These are phyloP conservation scores for Scolopax rusticola DNA, from an alignment of 2,797 vertebrate species.

Conservation along the genomic window DNA sequence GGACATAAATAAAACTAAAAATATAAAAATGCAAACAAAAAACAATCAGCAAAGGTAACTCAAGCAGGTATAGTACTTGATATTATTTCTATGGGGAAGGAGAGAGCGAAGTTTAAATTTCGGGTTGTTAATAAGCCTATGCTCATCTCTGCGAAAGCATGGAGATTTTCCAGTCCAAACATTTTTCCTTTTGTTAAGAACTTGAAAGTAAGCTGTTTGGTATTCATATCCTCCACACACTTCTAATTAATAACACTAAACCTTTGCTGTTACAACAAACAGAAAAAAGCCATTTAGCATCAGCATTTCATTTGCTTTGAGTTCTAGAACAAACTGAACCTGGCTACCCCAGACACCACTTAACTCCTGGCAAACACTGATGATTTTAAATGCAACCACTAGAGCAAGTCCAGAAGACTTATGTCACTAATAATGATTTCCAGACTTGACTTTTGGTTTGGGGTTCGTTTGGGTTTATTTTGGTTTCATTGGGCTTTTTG, in stretches of 20 bases:
- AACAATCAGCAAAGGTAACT: neutral
- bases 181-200: neutral
- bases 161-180: neutral
- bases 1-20: neutral
- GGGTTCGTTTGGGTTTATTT: too few species aligned
- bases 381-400: neutral
- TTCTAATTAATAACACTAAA: neutral
- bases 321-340: neutral
- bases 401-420: neutral
- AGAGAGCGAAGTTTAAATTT: neutral
- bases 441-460: neutral
- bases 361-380: neutral
- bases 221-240: neutral
- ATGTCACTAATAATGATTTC: neutral
- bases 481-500: too few species aligned
- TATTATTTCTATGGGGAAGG: neutral
- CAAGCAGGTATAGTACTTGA: neutral
- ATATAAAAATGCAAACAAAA: neutral
- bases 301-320: neutral
- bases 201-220: neutral
- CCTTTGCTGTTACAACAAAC: neutral
- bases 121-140: neutral
- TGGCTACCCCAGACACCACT: neutral
- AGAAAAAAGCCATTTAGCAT: neutral
- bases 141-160: neutral